A percentile compares a stretch with the other conserved stretches of the same genome.
Evolutionary conservation across 2,113 vertebrate genomes (phyloP).

Genomic region (Tetrax tetrax): DNA sequence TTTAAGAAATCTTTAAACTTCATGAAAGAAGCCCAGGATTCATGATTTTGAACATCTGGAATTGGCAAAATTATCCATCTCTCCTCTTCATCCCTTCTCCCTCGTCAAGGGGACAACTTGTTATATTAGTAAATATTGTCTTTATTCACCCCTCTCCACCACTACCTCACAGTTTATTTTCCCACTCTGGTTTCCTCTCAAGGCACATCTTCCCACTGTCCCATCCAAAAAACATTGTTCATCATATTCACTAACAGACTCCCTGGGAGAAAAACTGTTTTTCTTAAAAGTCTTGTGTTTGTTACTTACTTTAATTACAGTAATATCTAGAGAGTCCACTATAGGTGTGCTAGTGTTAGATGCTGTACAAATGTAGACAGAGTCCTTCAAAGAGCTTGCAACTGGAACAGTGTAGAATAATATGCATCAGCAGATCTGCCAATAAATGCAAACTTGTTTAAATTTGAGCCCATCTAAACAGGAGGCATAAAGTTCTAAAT

Average conservation of each 20-base stretch:
- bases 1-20: not conserved
- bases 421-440: not conserved
- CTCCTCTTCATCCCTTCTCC: not conserved
- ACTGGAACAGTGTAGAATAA: not conserved
- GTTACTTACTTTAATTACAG: not conserved
- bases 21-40: not conserved
- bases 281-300: not conserved
- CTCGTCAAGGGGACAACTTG: not conserved
- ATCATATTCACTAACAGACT: not conserved
- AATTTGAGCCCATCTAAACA: not conserved
- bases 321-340: not conserved
- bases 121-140: not conserved
- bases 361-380: not conserved
- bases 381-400: not conserved
- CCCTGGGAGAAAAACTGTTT: not conserved
- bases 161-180: not conserved
- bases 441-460: not conserved
- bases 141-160: not conserved
- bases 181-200: not conserved
- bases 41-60: not conserved
- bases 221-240: not conserved
- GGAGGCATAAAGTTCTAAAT: not conserved
- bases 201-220: not conserved
- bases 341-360: not conserved
- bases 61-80: not conserved